A percentile compares a stretch with the other conserved stretches of the same genome.
phyloP scores from a whole-genome alignment of 2,113 vertebrate species.

The Otis tarda region DNA sequence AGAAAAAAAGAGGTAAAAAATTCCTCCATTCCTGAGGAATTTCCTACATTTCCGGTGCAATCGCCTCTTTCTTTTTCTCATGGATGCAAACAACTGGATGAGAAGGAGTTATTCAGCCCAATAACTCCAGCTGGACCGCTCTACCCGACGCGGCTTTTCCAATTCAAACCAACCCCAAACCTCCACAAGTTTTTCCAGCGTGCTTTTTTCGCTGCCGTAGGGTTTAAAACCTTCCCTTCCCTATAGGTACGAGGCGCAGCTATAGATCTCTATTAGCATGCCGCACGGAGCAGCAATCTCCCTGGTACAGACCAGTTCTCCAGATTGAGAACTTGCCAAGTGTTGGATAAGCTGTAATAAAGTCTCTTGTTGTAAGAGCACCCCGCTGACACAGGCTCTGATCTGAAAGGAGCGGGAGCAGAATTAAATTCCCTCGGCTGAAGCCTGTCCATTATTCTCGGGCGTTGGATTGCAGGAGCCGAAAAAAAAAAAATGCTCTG shows the following conservation, averaged over 20 bases:
- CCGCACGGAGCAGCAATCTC: conserved; percentile 17
- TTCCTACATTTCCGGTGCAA: background rate
- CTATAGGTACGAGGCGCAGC: background rate
- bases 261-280: conserved; percentile 51
- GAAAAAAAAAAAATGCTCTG: background rate
- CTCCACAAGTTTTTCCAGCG: background rate
- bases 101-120: background rate
- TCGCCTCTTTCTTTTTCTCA: background rate
- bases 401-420: conserved; percentile 53
- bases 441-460: conserved; percentile 45
- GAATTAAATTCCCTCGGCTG: conserved; percentile 59
- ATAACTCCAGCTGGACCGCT: conserved; percentile 21
- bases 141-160: background rate
- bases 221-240: background rate
- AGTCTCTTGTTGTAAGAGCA: conserved; percentile 64
- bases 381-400: conserved; percentile 62
- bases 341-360: conserved; percentile 73
- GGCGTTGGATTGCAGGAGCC: conserved; percentile 19
- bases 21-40: background rate
- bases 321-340: conserved; percentile 73
- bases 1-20: background rate
- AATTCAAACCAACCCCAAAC: background rate
- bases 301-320: conserved; percentile 60
- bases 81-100: background rate
- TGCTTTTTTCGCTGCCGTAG: conserved; percentile 1